Evolutionary conservation across 1,140 invertebrate species (phyloP).

Genomic region (Charaxes varanes): DNA sequence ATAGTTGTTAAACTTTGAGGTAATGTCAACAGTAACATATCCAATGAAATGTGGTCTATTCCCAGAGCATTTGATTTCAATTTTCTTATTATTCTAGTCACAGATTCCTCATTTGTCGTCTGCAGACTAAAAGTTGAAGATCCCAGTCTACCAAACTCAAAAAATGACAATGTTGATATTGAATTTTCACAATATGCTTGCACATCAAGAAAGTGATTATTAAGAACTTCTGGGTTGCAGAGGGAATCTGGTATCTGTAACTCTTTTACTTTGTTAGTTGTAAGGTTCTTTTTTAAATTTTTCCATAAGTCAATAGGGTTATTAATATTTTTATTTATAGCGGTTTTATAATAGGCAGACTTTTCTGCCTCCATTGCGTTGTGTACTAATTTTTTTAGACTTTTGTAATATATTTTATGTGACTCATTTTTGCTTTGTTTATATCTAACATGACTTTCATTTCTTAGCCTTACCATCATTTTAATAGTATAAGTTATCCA

Average conservation of each 20-base stretch:
- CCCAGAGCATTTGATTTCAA: conserved; percentile 2
- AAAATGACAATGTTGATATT: conserved; percentile 2
- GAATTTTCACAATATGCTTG: neutral
- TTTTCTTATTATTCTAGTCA: conserved; percentile 1
- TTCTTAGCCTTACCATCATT: conserved; percentile 12
- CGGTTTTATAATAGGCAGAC: conserved; percentile 12
- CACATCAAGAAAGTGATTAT: conserved; percentile 10
- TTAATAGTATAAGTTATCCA: conserved; percentile 23
- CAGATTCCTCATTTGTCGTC: neutral
- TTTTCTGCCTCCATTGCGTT: conserved; percentile 14
- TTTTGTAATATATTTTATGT: conserved; percentile 13
- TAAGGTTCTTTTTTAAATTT: conserved; percentile 9
- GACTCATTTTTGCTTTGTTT: conserved; percentile 2
- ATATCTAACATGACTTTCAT: conserved; percentile 2
- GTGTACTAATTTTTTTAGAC: conserved; percentile 8
- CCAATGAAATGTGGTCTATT: conserved; percentile 1
- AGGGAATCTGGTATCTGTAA: conserved; percentile 5
- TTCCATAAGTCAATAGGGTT: conserved; percentile 13
- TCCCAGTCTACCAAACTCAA: conserved; percentile 5
- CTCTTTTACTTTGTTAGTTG: conserved; percentile 1
- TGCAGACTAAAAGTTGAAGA: neutral
- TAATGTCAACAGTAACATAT: conserved; percentile 4
- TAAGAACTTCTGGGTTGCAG: conserved; percentile 11
- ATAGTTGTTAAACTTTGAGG: conserved; percentile 2
- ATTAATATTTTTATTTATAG: conserved; percentile 4